Evolutionary conservation across 2,888 invertebrate species (phyloP).

Genomic region (Leucoma salicis): DNA sequence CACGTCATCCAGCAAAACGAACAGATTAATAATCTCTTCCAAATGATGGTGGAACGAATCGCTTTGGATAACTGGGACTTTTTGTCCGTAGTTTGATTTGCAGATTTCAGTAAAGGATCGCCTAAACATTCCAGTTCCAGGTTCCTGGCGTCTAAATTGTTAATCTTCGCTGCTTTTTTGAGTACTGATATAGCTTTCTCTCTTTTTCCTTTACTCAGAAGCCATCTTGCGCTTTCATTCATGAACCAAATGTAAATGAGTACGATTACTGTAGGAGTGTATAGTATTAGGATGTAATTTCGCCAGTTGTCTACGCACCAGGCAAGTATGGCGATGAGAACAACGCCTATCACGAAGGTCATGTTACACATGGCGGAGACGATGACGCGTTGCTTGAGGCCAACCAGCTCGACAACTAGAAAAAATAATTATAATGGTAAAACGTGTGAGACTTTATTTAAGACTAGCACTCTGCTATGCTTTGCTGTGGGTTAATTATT

Average conservation of each 20-base stretch:
- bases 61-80: conserved; percentile 74
- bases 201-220: conserved; percentile 86
- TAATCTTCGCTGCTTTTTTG: conserved; percentile 84
- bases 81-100: conserved; percentile 57
- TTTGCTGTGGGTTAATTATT: too few species aligned
- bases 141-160: conserved; percentile 77
- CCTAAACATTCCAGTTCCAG: conserved; percentile 71
- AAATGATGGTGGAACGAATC: conserved; percentile 79
- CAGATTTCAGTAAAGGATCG: conserved; percentile 59
- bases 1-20: conserved; percentile 91
- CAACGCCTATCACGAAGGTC: conserved; percentile 89
- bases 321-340: conserved; percentile 86
- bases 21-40: conserved; percentile 84
- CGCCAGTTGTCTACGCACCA: conserved; percentile 89
- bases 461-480: too few species aligned
- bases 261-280: conserved; percentile 86
- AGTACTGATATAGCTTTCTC: conserved; percentile 85
- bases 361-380: conserved; percentile 88
- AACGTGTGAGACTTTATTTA: too few species aligned
- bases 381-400: conserved; percentile 87
- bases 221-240: conserved; percentile 91
- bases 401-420: conserved; percentile 89
- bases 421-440: conserved; percentile 15
- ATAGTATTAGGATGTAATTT: conserved; percentile 85
- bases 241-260: conserved; percentile 87